Conservation (phyloP, 1,140 invertebrate genomes). For the Diachasma alloeum region DNA sequence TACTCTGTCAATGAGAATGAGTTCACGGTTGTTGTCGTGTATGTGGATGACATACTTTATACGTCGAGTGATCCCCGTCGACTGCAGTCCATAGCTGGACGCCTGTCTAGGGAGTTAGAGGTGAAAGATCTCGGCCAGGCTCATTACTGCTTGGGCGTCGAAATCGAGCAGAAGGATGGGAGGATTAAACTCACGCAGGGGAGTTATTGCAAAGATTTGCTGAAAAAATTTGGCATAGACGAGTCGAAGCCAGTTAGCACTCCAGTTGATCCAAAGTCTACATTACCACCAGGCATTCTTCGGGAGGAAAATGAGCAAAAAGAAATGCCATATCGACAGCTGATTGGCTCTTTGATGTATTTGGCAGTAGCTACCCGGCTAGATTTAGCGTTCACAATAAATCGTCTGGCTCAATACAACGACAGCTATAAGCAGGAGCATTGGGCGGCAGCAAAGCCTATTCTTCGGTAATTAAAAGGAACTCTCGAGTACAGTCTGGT, state of each 20-base stretch:
- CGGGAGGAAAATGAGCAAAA: not conserved
- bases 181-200: not conserved
- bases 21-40: slow-evolving; percentile 25
- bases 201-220: not conserved
- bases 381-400: slow-evolving; percentile 49
- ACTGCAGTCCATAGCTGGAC: not conserved
- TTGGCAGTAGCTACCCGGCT: slow-evolving; percentile 44
- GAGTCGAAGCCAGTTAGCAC: slow-evolving; percentile 2
- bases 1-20: slow-evolving; percentile 8
- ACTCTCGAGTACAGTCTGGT: slow-evolving; percentile 22
- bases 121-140: slow-evolving; percentile 14
- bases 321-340: not conserved
- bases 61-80: not conserved
- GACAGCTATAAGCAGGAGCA: slow-evolving; percentile 22
- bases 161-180: not conserved
- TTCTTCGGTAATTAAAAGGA: slow-evolving; percentile 38
- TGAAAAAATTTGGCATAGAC: slow-evolving; percentile 9
- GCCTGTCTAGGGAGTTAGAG: not conserved
- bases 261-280: not conserved
- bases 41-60: slow-evolving; percentile 38
- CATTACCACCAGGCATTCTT: not conserved
- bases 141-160: slow-evolving; percentile 16
- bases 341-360: too few relatives aligned
- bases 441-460: slow-evolving; percentile 32
- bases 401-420: slow-evolving; percentile 33